These are phyloP conservation scores for Chionodraco myersi DNA, from an alignment of 2,113 vertebrate genomes.

Conservation along the genomic window DNA sequence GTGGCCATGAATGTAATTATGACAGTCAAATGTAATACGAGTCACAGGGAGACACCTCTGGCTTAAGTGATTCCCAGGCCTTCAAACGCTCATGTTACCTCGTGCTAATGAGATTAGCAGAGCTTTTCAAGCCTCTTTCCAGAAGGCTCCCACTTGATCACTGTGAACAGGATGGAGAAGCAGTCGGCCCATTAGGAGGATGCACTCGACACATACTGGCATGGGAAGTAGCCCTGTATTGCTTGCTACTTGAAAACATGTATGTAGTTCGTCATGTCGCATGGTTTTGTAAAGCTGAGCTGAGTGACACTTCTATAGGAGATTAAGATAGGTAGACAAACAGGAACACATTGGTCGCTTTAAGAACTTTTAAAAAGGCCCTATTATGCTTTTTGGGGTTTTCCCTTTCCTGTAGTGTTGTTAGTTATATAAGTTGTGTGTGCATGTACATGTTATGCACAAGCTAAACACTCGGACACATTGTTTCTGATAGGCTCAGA, in stretches of 20 bases:
- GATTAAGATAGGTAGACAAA: not conserved
- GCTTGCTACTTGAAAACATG: constrained; percentile 22
- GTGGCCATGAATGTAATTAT: constrained; percentile 81
- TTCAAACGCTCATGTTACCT: constrained; percentile 78
- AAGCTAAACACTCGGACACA: too few relatives aligned
- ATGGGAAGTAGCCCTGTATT: constrained; percentile 29
- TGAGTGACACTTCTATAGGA: not conserved
- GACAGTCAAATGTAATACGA: constrained; percentile 77
- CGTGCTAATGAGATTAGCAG: constrained; percentile 72
- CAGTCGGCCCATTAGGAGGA: constrained; percentile 58
- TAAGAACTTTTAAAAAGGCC: too few relatives aligned
- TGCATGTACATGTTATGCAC: too few relatives aligned
- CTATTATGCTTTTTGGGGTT: too few relatives aligned
- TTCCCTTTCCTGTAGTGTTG: too few relatives aligned
- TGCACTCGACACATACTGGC: constrained; percentile 59
- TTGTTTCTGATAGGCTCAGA: too few relatives aligned
- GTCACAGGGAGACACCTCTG: constrained; percentile 79
- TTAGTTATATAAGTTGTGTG: too few relatives aligned
- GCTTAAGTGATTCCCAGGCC: constrained; percentile 72
- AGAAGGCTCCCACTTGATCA: constrained; percentile 49
- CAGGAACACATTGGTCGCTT: not conserved
- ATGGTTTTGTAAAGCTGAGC: not conserved
- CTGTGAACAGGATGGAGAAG: constrained; percentile 40
- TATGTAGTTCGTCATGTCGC: not conserved
- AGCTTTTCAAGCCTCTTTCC: constrained; percentile 49